Conservation (phyloP, 2,113 vertebrate genomes). For the Stegostoma tigrinum region DNA sequence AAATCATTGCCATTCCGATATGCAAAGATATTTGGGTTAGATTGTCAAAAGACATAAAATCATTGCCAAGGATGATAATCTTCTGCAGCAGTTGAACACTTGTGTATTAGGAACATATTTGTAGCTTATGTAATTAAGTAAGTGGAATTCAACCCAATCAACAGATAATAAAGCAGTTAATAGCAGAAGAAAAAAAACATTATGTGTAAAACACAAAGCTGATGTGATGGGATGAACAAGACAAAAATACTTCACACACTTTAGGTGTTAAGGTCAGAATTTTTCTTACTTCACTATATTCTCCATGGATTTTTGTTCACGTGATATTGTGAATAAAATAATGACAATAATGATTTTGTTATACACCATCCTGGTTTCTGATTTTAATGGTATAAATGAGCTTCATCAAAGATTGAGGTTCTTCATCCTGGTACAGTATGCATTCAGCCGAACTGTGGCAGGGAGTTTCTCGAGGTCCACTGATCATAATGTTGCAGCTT, state of each 20-base stretch:
- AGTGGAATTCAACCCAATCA: background rate
- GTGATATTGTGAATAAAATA: background rate
- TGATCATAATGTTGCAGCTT: constrained; percentile 55
- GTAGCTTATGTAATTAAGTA: background rate
- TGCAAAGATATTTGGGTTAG: background rate
- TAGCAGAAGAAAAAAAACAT: background rate
- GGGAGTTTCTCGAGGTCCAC: constrained; percentile 50
- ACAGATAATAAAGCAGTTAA: background rate
- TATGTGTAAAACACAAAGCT: background rate
- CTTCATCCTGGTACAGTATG: constrained; percentile 49
- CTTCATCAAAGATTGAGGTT: constrained; percentile 44
- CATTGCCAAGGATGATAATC: background rate
- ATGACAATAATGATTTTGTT: background rate
- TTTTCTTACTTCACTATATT: background rate
- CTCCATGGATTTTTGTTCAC: background rate
- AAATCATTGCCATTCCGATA: background rate
- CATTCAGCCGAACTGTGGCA: constrained; percentile 52
- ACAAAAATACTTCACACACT: background rate
- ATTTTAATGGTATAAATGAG: constrained; percentile 38
- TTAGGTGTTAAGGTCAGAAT: background rate
- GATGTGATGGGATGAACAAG: background rate
- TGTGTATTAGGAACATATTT: background rate
- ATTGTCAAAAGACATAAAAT: background rate
- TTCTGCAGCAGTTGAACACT: background rate
- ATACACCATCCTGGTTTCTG: background rate